A percentile compares a stretch with the other conserved stretches of the same genome.
Evolutionary conservation across 2,113 vertebrate species (phyloP).

Genomic region (Diadophis punctatus): DNA sequence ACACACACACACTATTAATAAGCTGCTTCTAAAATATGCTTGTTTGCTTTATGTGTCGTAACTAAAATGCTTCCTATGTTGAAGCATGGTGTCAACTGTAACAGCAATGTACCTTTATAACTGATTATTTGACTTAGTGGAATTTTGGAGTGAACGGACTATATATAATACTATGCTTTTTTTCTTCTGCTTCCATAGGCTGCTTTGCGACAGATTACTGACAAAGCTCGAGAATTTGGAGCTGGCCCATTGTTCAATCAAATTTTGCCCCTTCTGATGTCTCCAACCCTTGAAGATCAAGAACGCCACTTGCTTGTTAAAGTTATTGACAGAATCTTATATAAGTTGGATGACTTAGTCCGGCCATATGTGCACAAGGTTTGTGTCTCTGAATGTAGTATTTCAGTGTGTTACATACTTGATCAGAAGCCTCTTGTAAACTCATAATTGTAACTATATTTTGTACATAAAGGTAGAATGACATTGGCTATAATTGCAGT

Average conservation of each 20-base stretch:
- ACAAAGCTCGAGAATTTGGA: conserved; percentile 97
- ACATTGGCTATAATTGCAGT: not conserved
- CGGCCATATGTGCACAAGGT: conserved; percentile 98
- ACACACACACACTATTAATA: not conserved
- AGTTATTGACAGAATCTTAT: conserved; percentile 97
- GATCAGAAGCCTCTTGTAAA: not conserved
- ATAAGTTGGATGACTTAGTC: conserved; percentile 96
- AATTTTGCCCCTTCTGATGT: conserved; percentile 96
- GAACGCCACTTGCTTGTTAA: conserved; percentile 97
- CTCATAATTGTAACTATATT: not conserved
- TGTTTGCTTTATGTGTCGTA: not conserved
- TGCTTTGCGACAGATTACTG: conserved; percentile 93
- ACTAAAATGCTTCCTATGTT: not conserved
- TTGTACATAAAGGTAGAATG: not conserved
- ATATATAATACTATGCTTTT: not conserved
- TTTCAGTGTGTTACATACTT: not conserved
- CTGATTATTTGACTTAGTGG: not conserved
- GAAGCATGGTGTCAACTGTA: not conserved
- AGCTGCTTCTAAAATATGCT: not conserved
- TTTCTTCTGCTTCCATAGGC: conserved; percentile 69
- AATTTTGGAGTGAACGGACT: not conserved
- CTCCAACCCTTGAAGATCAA: conserved; percentile 96
- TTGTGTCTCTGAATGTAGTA: conserved; percentile 12
- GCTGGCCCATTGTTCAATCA: conserved; percentile 96
- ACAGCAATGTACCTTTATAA: not conserved